Evolutionary conservation across 2,797 vertebrate genomes (phyloP), one percentile per base, ranked within the genome.

Genomic region (Micropoecilia bifurca): DNA sequence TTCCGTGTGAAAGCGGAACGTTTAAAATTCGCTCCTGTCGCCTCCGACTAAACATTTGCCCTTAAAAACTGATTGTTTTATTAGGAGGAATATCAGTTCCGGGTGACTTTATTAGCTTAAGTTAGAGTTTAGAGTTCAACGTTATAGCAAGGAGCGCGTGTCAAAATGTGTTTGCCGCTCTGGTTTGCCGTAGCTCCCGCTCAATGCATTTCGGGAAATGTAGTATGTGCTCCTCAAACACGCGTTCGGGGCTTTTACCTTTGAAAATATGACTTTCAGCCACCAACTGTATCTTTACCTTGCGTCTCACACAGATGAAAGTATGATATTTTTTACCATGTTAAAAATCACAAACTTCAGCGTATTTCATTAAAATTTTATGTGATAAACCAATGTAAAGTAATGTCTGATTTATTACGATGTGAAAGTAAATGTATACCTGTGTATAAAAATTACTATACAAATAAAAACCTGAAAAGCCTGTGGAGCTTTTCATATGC

Each of bases 171-270:
- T 28, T 57, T 57, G 25, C 53, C 10, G 9, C 53, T 57, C 25
- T 28, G 53, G 74, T 82, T 88, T 82, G 41, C 89, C 87, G 89
- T 91, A 88, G 75, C 9, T 55, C 3, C 0, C 6, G 2, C 82
- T 71, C 85, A 45, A 3, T 80, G 79, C 12, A 4, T 53, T 68
- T 0, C 0, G 89, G 89, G 83, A 88, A 88, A 85, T 85, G 84
- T 66, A 85, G 87, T 90, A 1, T 0, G 2, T 2, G 0, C 2
- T 7, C 13, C 0, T 22, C 25, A 59, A 18, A 8, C 12, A 36
- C 16, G n/a, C 28, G 68, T 20, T 12, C 7, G n/a, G 7, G 10
- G 45, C 22, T 5, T 3, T 39, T 1, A 33, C 47, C 30, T 22
- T 39, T 33, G 6, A 1, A 22, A 36, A 36, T 4, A 43, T 50